Percentiles rank a stretch among this genome's conserved stretches.
Conservation (phyloP, 1,140 invertebrate genomes). For the Drosophila trapezifrons region DNA sequence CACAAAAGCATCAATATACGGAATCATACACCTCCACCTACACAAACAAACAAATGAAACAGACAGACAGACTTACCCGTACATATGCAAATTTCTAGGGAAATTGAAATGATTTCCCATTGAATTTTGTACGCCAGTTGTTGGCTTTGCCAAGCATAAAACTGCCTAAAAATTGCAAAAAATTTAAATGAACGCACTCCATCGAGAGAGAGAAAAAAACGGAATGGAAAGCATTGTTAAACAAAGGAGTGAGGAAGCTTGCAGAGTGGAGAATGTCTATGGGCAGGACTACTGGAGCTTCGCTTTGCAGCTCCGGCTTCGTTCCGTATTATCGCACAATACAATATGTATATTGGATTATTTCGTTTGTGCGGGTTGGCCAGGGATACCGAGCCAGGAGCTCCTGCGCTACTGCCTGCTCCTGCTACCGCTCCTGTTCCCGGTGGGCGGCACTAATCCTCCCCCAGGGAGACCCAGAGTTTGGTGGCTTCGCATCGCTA, state of each 20-base stretch:
- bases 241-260: conserved; percentile 45
- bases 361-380: conserved; percentile 66
- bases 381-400: conserved; percentile 15
- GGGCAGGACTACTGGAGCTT: conserved; percentile 11
- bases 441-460: conserved; percentile 29
- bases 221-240: conserved; percentile 44
- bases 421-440: conserved; percentile 7
- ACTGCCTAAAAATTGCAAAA: conserved; percentile 78
- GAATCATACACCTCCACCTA: not conserved
- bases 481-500: conserved; percentile 21
- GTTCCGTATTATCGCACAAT: conserved; percentile 75
- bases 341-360: conserved; percentile 77
- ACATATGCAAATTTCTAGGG: conserved; percentile 56
- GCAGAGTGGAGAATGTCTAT: conserved; percentile 22
- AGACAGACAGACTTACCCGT: conserved; percentile 11
- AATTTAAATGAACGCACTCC: conserved; percentile 74
- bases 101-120: conserved; percentile 76
- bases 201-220: conserved; percentile 26
- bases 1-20: conserved; percentile 18
- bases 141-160: conserved; percentile 72
- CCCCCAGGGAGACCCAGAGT: conserved; percentile 6
- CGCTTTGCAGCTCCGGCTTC: conserved; percentile 23
- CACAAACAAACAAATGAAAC: conserved; percentile 1
- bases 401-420: no score
- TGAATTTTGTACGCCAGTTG: conserved; percentile 61